Percentiles rank a stretch among this genome's conserved stretches.
phyloP scores from a whole-genome alignment of 1,140 invertebrate species.

The Coelopa frigida region DNA sequence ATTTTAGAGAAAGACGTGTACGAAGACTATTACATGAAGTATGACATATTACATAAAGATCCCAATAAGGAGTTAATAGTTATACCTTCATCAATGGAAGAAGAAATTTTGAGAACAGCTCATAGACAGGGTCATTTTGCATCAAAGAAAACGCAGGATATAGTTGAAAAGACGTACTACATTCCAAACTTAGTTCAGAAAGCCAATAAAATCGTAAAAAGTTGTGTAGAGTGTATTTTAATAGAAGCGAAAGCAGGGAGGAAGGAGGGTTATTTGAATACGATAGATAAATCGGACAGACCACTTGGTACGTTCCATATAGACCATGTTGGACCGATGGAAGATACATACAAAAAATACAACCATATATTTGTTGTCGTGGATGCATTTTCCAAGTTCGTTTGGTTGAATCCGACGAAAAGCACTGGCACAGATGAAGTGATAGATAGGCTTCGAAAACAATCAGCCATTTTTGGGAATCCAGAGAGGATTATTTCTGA shows the following conservation, averaged over 20 bases:
- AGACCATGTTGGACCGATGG: conserved; percentile 32
- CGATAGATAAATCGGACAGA: conserved; percentile 26
- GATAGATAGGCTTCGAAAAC: conserved; percentile 15
- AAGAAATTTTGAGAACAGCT: background rate
- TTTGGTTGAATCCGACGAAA: conserved; percentile 30
- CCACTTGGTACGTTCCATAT: conserved; percentile 23
- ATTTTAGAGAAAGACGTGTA: background rate
- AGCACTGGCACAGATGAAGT: conserved; percentile 7
- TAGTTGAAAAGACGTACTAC: conserved; percentile 41
- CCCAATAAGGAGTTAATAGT: background rate
- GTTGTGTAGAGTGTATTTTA: conserved; percentile 36
- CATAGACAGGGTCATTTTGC: conserved; percentile 8
- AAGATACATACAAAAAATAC: conserved; percentile 40
- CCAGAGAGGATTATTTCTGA: conserved; percentile 36
- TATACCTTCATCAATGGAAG: conserved; percentile 2
- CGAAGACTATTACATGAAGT: background rate
- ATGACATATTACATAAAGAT: background rate
- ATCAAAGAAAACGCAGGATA: conserved; percentile 18
- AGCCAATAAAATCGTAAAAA: conserved; percentile 27
- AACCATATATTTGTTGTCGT: conserved; percentile 40
- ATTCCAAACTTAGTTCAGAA: conserved; percentile 35
- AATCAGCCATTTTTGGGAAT: conserved; percentile 33
- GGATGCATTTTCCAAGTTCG: conserved; percentile 44
- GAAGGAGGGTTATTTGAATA: conserved; percentile 35
- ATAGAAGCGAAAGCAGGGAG: conserved; percentile 31